A percentile compares a stretch with the other conserved stretches of the same genome.
These are phyloP conservation scores for Chelonus formosanus DNA, from an alignment of 2,888 invertebrate species.

Conservation along the genomic window DNA sequence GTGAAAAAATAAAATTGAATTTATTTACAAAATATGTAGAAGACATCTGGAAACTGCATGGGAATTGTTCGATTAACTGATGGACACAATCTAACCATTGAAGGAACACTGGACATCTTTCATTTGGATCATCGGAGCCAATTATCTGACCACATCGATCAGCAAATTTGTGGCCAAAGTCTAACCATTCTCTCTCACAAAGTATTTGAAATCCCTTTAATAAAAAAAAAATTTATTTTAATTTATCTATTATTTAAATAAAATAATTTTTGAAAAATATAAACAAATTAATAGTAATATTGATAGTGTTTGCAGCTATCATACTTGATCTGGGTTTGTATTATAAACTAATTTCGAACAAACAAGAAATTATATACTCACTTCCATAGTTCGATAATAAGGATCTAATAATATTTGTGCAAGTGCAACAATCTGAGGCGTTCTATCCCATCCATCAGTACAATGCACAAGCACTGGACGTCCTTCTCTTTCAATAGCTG, in stretches of 20 bases:
- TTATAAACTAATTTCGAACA: not conserved
- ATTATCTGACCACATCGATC: conserved; percentile 90
- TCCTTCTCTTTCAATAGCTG: conserved; percentile 81
- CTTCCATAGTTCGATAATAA: conserved; percentile 91
- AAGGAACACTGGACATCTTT: conserved; percentile 95
- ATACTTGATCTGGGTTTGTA: too few relatives aligned
- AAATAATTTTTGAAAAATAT: too few relatives aligned
- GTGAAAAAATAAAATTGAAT: not conserved
- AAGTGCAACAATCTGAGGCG: conserved; percentile 94
- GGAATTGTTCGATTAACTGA: conserved; percentile 88
- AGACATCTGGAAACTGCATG: conserved; percentile 95
- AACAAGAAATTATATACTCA: conserved; percentile 54
- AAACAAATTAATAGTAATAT: not conserved
- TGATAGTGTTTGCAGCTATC: too few relatives aligned
- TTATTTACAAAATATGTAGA: conserved; percentile 85
- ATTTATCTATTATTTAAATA: too few relatives aligned
- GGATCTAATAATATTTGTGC: conserved; percentile 94
- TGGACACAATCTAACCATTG: conserved; percentile 98
- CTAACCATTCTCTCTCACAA: conserved; percentile 96
- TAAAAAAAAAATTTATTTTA: conserved; percentile 36
- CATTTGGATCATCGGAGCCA: conserved; percentile 88
- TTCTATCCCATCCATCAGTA: conserved; percentile 99
- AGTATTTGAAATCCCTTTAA: conserved; percentile 89
- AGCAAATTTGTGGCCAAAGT: conserved; percentile 98
- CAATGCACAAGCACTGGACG: conserved; percentile 96